Percentiles rank a stretch among this genome's conserved stretches.
Conservation (phyloP, 2,888 invertebrate genomes). For the Drosophila pseudotalamancana region DNA sequence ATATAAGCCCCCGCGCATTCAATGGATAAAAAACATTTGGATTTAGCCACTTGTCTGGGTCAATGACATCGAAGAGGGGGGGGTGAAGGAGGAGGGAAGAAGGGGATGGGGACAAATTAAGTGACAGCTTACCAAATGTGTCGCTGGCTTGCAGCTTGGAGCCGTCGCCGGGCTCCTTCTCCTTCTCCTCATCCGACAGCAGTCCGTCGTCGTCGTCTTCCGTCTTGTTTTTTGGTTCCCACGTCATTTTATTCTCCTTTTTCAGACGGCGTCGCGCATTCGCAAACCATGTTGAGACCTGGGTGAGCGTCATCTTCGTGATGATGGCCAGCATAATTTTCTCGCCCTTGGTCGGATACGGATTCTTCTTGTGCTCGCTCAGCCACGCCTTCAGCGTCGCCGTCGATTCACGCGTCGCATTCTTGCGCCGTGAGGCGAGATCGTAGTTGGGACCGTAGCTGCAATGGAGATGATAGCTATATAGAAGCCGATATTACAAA, state of each 20-base stretch:
- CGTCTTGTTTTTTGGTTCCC: conserved; percentile 96
- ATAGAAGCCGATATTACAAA: background rate
- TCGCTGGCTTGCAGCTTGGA: conserved; percentile 85
- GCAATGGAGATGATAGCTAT: conserved; percentile 61
- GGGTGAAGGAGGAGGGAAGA: too few species aligned
- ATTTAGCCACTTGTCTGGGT: conserved; percentile 25
- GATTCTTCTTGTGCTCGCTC: conserved; percentile 98
- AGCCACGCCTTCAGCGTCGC: conserved; percentile 99
- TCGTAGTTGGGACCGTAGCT: conserved; percentile 97
- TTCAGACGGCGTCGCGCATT: conserved; percentile 96
- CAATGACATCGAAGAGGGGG: conserved; percentile 27
- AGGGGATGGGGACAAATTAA: conserved; percentile 21
- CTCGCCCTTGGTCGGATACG: conserved; percentile 98
- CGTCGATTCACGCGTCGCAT: conserved; percentile 98
- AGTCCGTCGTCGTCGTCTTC: conserved; percentile 94
- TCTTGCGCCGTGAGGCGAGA: conserved; percentile 97
- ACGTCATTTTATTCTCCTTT: conserved; percentile 99
- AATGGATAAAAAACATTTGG: conserved; percentile 15
- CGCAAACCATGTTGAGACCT: conserved; percentile 98
- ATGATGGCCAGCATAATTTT: conserved; percentile 98
- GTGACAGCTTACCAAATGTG: conserved; percentile 64
- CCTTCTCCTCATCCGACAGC: conserved; percentile 94
- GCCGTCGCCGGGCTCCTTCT: conserved; percentile 89
- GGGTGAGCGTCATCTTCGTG: conserved; percentile 97
- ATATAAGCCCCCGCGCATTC: conserved; percentile 24